phyloP scores from a whole-genome alignment of 2,113 vertebrate species.

The Mobula hypostoma region DNA sequence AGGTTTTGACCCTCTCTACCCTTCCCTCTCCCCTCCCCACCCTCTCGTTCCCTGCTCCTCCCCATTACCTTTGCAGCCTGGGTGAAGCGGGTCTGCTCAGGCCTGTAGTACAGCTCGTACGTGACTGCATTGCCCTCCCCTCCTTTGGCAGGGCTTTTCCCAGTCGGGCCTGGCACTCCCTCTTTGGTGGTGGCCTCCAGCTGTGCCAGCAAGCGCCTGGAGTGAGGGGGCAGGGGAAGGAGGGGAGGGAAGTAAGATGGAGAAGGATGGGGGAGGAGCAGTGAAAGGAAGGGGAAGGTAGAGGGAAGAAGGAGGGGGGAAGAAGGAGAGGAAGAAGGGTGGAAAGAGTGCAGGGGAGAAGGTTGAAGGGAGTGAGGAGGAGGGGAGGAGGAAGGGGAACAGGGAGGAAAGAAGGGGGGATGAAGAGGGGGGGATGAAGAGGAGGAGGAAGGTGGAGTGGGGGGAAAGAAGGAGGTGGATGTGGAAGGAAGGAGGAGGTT shows the following conservation, averaged over 20 bases:
- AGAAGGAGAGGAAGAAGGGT: neutral
- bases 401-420: neutral
- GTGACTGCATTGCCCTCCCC: constrained; percentile 65
- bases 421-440: neutral
- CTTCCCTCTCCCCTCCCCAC: neutral
- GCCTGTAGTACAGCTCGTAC: constrained; percentile 83
- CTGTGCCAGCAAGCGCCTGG: constrained; percentile 81
- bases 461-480: too few relatives aligned
- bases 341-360: neutral
- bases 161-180: constrained; percentile 41
- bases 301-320: neutral
- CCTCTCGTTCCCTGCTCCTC: neutral
- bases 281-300: too few relatives aligned
- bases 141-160: constrained; percentile 49
- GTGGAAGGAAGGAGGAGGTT: neutral
- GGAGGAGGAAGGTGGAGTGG: too few relatives aligned
- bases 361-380: neutral
- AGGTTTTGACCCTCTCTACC: neutral
- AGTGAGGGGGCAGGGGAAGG: neutral
- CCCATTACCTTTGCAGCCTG: constrained; percentile 74
- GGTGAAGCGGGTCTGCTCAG: constrained; percentile 83
- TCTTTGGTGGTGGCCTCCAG: constrained; percentile 72
- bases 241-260: neutral
- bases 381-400: neutral
- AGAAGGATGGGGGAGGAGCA: neutral